Base-by-base conservation (phyloP, 2,113 vertebrate species). In the Macroglossus sobrinus region DNA sequence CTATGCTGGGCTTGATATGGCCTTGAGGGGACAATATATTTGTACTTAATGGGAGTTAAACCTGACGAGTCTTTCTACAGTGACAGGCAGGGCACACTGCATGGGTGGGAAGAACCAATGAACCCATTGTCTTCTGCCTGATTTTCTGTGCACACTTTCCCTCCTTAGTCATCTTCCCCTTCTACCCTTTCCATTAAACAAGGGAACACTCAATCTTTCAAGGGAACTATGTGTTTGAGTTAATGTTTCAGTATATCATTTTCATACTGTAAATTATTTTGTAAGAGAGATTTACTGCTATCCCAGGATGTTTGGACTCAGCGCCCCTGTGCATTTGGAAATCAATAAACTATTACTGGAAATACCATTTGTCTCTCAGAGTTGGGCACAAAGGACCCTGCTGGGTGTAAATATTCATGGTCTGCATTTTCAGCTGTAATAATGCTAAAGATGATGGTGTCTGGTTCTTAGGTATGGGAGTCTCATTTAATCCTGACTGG, bases 331-430 rank as follows among this genome's bases (percentile, higher is more conserved):
- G 53, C 97, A 97, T 98, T 98, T 98, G 97, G 92, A 98, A 98
- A 97, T 98, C 97, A 98, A 98, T 97, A 98, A 97, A 98, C 97
- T 97, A 97, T 97, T 97, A 94, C 94, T 97, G 96, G 92, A 97
- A 96, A 96, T 94, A 94, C 66, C 82, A 92, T 97, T 97, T 96
- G 96, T 97, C 96, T 98, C 89, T 96, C 53, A 38, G 96, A 57
- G 88, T 95, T 90, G 97, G 97, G 93, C 97, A 95, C 85, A 92
- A 92, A 98, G 96, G 93, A 96, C 97, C 95, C 40, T 72, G 87
- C 45, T 94, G 87, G 96, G 98, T 96, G 97, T 95, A 96, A 95
- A 97, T 97, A 95, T 92, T 97, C 93, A 86, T 87, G 33, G 75
- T 81, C 57, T 87, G 63, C 69, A 86, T 89, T 40, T 59, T 81